phyloP scores from a whole-genome alignment of 2,797 vertebrate species.

The Cuculus canorus region DNA sequence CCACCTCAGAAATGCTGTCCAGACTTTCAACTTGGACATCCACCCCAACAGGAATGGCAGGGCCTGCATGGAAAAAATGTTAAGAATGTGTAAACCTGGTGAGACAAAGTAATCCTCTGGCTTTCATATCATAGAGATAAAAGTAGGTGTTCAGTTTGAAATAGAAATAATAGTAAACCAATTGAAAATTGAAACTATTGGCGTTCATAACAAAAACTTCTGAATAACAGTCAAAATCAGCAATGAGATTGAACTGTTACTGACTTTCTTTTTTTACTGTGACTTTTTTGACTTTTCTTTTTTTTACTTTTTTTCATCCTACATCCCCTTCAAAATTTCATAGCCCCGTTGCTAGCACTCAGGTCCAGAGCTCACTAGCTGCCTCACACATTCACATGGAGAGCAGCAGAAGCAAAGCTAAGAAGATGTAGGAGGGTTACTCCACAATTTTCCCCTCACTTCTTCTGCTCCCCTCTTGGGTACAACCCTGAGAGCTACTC shows the following conservation, averaged over 20 bases:
- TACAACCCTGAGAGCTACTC: neutral
- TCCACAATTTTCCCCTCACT: neutral
- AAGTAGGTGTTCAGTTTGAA: neutral
- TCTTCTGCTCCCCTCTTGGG: neutral
- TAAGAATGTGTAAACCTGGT: neutral
- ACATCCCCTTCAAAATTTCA: neutral
- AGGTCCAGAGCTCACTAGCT: accelerated
- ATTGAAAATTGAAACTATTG: neutral
- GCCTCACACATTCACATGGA: neutral
- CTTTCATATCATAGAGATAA: neutral
- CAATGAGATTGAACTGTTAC: neutral
- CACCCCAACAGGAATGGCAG: constrained; percentile 95
- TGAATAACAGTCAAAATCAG: neutral
- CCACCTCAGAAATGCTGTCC: constrained; percentile 97
- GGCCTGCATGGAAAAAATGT: constrained; percentile 76
- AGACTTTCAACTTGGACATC: constrained; percentile 98
- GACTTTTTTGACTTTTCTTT: no score
- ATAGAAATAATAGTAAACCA: neutral
- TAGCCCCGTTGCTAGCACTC: neutral
- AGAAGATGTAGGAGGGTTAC: neutral
- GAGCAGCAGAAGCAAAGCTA: accelerated
- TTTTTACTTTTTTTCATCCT: no score
- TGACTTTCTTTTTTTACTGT: neutral
- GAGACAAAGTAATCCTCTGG: neutral
- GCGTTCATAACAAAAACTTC: neutral